Evolutionary conservation across 1,140 invertebrate genomes (phyloP), one percentile per base, ranked within the genome.

Genomic region (Drosophila lacertosa): DNA sequence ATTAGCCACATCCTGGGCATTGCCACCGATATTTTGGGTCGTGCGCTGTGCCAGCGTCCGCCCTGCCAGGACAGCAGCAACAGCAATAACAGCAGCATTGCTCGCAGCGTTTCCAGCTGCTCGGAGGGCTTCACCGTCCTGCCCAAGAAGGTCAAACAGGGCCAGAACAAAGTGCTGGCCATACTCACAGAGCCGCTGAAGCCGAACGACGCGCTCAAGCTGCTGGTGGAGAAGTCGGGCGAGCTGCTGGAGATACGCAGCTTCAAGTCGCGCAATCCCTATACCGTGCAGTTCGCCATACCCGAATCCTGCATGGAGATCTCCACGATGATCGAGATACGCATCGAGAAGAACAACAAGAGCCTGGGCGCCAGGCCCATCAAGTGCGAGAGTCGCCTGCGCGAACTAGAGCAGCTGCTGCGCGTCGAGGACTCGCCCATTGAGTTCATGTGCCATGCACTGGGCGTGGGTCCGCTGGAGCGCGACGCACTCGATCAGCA

Each of bases 361-460:
- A 93, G 95, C 0, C 92, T 97, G 4, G 96, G 96, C 1, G 93
- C 95, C 11, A 92, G 95, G 10, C 95, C 96, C 77, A 94, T 97
- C 50, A 97, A 97, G 90, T 97, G 96, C 90, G 96, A 97, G 91
- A 97, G 96, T 79, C 93, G 95, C 57, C 92, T 97, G 20, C 92
- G 96, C 22, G 96, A 97, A 90, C 91, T 97, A 59, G 96, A 97
- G 89, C 95, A 96, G 77, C 93, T 97, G 62, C 92, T 97, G 29
- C 91, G 95, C 37, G 94, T 94, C 1, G 94, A 94, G 35, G 95
- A 96, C 71, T 96, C 96, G 91, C 96, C 96, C 0, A 91, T 97
- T 29, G 95, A 96, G 84, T 97, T 97, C 81, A 96, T 97, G 94
- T 97, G 96, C 74, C 96, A 96, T 93, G 96, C 96, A 1, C 91